These are phyloP conservation scores for Nesometra sesokonis DNA, from an alignment of 35 echinoderm and acorn worm species.

Conservation along the genomic window DNA sequence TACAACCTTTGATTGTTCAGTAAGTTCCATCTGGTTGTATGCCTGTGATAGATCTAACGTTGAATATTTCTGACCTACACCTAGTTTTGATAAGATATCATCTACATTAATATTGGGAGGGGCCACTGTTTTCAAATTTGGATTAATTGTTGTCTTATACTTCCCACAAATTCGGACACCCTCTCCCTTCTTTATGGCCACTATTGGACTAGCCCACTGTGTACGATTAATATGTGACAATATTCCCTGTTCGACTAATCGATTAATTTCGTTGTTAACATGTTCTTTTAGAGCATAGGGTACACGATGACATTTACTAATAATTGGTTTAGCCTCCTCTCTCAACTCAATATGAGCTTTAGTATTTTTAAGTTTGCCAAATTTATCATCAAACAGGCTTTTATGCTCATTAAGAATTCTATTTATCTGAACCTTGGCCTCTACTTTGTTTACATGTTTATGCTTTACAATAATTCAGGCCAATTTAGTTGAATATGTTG, in stretches of 20 bases:
- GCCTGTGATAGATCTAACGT: constrained; percentile 28
- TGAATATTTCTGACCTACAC: constrained; percentile 5
- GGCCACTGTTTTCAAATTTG: constrained; percentile 14
- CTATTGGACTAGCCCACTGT: constrained; percentile 6
- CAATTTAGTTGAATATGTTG: constrained; percentile 13
- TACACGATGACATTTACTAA: constrained; percentile 21
- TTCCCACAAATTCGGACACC: constrained; percentile 19
- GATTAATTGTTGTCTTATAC: constrained; percentile 16
- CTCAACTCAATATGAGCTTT: constrained; percentile 25
- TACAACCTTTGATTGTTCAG: constrained; percentile 24
- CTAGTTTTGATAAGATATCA: constrained; percentile 23
- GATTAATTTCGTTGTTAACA: constrained; percentile 21
- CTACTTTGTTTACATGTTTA: constrained; percentile 3
- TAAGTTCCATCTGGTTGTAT: constrained; percentile 38
- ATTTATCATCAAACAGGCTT: constrained; percentile 19
- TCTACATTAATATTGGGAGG: constrained; percentile 36
- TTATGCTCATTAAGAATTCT: constrained; percentile 16
- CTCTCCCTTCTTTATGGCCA: constrained; percentile 17
- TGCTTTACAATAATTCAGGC: constrained; percentile 3
- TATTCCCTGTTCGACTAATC: constrained; percentile 7
- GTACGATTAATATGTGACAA: constrained; percentile 6
- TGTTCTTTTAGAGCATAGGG: constrained; percentile 28
- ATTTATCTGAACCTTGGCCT: not conserved
- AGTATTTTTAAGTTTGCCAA: constrained; percentile 18
- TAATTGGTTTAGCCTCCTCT: not conserved